A percentile compares a stretch with the other conserved stretches of the same genome.
Evolutionary conservation across 2,888 invertebrate genomes (phyloP).

Genomic region (Mycalesis mineus): DNA sequence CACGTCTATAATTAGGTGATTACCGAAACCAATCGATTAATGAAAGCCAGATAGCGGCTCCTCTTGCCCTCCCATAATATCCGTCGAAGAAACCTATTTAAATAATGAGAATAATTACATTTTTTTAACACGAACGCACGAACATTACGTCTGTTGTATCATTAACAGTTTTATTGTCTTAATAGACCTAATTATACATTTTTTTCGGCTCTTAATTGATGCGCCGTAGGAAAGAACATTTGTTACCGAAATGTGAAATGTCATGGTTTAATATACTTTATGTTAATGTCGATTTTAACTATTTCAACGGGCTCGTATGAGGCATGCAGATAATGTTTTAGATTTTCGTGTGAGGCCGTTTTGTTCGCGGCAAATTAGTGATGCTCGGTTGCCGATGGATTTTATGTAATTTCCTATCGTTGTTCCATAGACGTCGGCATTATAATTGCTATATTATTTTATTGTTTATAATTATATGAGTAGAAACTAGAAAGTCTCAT

Average conservation of each 20-base stretch:
- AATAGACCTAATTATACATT: conserved; percentile 78
- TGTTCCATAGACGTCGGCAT: conserved; percentile 33
- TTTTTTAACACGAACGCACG: conserved; percentile 73
- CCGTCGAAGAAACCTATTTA: conserved; percentile 71
- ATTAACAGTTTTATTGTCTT: conserved; percentile 78
- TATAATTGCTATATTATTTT: conserved; percentile 39
- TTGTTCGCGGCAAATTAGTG: conserved; percentile 73
- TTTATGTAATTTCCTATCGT: conserved; percentile 59
- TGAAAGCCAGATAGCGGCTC: conserved; percentile 71
- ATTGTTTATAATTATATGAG: conserved; percentile 39
- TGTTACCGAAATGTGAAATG: conserved; percentile 77
- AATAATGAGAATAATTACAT: conserved; percentile 78
- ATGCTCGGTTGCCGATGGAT: conserved; percentile 62
- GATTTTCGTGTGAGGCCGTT: conserved; percentile 58
- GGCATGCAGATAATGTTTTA: conserved; percentile 62
- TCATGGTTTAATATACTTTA: conserved; percentile 76
- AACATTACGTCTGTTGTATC: conserved; percentile 75
- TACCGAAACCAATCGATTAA: conserved; percentile 78
- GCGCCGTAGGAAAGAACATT: conserved; percentile 73
- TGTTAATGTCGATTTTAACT: conserved; percentile 57
- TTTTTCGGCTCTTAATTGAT: conserved; percentile 77
- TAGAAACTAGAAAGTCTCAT: conserved; percentile 44
- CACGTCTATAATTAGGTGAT: conserved; percentile 76
- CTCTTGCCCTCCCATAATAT: conserved; percentile 68
- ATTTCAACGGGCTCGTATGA: conserved; percentile 63